Base-by-base conservation (phyloP, 2,113 vertebrate species). In the Paralichthys olivaceus region DNA sequence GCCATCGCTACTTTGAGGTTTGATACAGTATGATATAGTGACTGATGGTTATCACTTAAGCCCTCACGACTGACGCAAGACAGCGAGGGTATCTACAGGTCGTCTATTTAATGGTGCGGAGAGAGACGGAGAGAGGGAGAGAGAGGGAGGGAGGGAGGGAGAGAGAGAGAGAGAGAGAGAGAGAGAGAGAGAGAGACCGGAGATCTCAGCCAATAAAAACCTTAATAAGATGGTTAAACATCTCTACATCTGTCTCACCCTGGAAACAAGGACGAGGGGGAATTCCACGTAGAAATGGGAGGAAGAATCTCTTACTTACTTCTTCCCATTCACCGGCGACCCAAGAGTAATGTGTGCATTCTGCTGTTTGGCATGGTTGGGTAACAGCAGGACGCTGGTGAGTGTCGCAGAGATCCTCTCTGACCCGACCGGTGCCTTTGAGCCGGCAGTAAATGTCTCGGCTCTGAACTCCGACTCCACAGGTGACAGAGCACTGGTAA, bases 401-500 rank as follows among this genome's bases (percentile, higher is more conserved):
- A 0, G 0, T 43, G 2, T 90, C 47, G 7, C 98, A 99, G 65
- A 91, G 64, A 0, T 87, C 86, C 22, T 95, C 95, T 2, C 79
- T 47, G 67, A 97, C 94, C 9, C 6, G 88, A 2, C 96, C 96
- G 0, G 78, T 17, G 19, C 94, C 95, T 82, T 93, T 92, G 14
- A 95, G 85, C 64, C 95, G 88, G 68, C 98, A 99, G 90, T 92
- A 96, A 53, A 97, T 56, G 0, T 96, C 94, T 53, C 98, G 94
- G 3, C 79, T 92, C 92, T 96, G 96, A 56, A 93, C 70, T 23
- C 97, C 98, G 0, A 77, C 81, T 19, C 97, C 97, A 65, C 97
- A 98, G 81, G 95, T 96, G 25, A 92, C 94, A 5, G 97, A 98
- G 62, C 98, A 99, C 98, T 98, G 28, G 12, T 2, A 5, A 77